Conservation (phyloP, 1,140 invertebrate genomes). For the Lepidurus packardi region DNA sequence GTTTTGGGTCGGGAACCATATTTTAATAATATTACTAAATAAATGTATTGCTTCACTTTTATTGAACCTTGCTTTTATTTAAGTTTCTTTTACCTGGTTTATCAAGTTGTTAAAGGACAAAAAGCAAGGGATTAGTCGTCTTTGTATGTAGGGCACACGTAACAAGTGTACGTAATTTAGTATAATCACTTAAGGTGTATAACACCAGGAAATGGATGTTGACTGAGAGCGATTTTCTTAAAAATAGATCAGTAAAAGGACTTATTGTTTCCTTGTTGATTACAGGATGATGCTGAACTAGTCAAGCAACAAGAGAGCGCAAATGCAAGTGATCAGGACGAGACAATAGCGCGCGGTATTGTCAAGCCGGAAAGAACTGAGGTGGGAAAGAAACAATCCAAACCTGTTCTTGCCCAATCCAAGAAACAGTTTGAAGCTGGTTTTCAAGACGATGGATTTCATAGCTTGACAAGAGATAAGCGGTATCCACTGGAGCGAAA, state of each 20-base stretch:
- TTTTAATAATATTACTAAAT: not conserved
- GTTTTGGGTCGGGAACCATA: conserved; percentile 6
- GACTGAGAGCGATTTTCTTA: too few species aligned
- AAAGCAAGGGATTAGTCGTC: too few species aligned
- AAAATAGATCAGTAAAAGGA: not conserved
- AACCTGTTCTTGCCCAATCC: conserved; percentile 5
- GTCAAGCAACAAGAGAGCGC: not conserved
- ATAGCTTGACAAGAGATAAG: not conserved
- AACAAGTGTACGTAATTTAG: too few species aligned
- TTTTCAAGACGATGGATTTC: not conserved
- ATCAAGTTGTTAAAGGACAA: not conserved
- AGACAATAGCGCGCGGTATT: not conserved
- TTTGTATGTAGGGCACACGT: too few species aligned
- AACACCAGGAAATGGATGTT: too few species aligned
- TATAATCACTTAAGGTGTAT: too few species aligned
- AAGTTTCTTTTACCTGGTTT: not conserved
- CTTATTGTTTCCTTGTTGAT: not conserved
- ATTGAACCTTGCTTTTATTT: not conserved
- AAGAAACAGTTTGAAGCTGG: not conserved
- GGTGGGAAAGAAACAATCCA: not conserved
- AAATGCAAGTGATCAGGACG: not conserved
- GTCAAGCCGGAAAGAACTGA: not conserved
- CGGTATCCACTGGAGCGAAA: not conserved
- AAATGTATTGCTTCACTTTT: not conserved
- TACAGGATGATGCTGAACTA: not conserved